Evolutionary conservation across 2,113 vertebrate genomes (phyloP).

Genomic region (Rhinichthys klamathensis): DNA sequence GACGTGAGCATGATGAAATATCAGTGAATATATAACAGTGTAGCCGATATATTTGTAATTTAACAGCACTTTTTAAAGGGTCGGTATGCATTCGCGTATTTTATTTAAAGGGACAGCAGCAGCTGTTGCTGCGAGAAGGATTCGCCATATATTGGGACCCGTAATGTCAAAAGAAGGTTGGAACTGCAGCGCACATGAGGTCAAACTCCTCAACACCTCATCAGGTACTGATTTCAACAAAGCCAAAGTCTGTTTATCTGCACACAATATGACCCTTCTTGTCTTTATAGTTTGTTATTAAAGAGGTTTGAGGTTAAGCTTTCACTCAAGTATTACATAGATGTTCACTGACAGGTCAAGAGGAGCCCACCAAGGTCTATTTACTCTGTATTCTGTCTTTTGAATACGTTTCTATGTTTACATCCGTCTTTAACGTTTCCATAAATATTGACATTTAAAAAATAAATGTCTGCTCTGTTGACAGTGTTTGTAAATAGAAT

Average conservation of each 20-base stretch:
- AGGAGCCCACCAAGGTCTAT: background rate
- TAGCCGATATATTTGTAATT: background rate
- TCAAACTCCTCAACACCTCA: constrained; percentile 76
- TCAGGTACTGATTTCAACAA: constrained; percentile 64
- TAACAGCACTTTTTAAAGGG: background rate
- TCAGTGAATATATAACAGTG: background rate
- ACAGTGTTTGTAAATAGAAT: background rate
- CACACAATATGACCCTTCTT: background rate
- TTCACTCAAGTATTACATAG: background rate
- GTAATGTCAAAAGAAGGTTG: constrained; percentile 71
- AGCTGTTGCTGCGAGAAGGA: constrained; percentile 69
- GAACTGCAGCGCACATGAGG: constrained; percentile 70
- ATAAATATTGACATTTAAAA: background rate
- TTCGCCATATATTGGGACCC: constrained; percentile 70
- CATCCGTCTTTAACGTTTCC: background rate
- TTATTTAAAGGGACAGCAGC: constrained; percentile 65
- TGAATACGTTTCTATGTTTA: background rate
- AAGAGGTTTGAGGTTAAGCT: background rate
- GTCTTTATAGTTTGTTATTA: background rate
- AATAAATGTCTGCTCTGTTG: background rate
- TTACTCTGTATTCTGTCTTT: background rate
- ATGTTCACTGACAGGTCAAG: background rate
- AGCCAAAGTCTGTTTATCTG: background rate
- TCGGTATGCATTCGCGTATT: constrained; percentile 69
- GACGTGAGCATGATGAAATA: constrained; percentile 48